Base-by-base conservation (phyloP, 2,888 invertebrate genomes). In the Eupithecia centaureata region DNA sequence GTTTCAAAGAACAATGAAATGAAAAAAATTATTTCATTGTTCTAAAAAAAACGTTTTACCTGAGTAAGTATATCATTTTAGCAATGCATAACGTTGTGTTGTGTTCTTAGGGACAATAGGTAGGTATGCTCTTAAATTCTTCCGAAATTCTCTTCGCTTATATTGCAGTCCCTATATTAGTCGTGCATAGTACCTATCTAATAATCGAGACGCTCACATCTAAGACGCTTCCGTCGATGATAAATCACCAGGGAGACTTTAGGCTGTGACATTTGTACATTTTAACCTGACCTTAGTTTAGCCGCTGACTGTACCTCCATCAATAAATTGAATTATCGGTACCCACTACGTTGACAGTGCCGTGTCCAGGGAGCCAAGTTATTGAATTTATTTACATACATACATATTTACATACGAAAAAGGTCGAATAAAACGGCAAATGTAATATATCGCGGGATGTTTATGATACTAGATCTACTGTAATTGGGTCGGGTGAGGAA, bases 331-430 rank as follows among this genome's bases (percentile, higher is more conserved):
- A 84, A 86, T 86, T 86, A 86, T 85, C 79, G 79, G 73, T 68
- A 78, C 77, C 79, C 79, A 77, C 76, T 78, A 75, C 79, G 75
- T 81, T 82, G 84, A 82, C 85, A 79, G 74, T 73, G 65, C 70
- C 70, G 76, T 82, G 86, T 86, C 84, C 84, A 82, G 78, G 77
- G 83, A 78, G 70, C 77, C 61, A 74, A 81, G 78, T 86, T 86
- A 86, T 86, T 86, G 85, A 86, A 86, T 86, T 84, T 86, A 86
- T 86, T 86, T 86, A 85, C 86, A 85, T 85, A 79, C 52, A 72
- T 71, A 79, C 78, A 79, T 81, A 72, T 75, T 72, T 72, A 78
- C 78, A 79, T 80, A 77, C 74, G 74, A 80, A 81, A 57, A 82
- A 76, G 79, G 74, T 72, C 73, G 67, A 76, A 78, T 77, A 82